Conservation (phyloP, 2,888 invertebrate species). For the Rhynchonema sp. region DNA sequence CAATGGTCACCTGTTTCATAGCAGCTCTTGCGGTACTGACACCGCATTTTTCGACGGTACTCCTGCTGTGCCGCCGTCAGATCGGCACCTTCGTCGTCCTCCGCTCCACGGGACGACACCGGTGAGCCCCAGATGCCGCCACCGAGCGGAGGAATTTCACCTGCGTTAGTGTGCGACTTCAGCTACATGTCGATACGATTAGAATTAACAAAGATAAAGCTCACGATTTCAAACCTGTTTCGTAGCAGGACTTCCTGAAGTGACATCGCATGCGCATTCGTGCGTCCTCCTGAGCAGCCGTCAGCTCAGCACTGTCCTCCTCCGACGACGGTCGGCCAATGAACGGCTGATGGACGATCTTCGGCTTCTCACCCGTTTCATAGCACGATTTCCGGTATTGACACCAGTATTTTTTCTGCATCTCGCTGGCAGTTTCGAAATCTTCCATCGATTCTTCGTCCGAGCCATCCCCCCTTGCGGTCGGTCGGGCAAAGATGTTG, state of each 20-base stretch:
- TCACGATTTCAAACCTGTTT: slow-evolving; percentile 15
- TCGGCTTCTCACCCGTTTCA: slow-evolving; percentile 9
- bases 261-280: slow-evolving; percentile 13
- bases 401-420: slow-evolving; percentile 12
- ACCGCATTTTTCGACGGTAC: slow-evolving; percentile 8
- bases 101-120: slow-evolving; percentile 10
- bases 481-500: neutral
- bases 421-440: slow-evolving; percentile 6
- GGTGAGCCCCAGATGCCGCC: slow-evolving; percentile 10
- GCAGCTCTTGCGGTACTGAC: slow-evolving; percentile 19
- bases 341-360: neutral
- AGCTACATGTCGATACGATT: too few species aligned
- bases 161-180: too few species aligned
- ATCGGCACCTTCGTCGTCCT: neutral
- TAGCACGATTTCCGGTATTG: slow-evolving; percentile 22
- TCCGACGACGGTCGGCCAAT: neutral
- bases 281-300: neutral
- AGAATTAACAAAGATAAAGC: too few species aligned
- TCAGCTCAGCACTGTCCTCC: neutral
- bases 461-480: slow-evolving; percentile 10
- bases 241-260: slow-evolving; percentile 17
- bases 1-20: slow-evolving; percentile 14
- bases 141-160: slow-evolving; percentile 10
- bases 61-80: neutral
- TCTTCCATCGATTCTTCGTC: slow-evolving; percentile 12